Evolutionary conservation across 2,888 invertebrate species (phyloP).

Genomic region (Netelia fuscicornis): DNA sequence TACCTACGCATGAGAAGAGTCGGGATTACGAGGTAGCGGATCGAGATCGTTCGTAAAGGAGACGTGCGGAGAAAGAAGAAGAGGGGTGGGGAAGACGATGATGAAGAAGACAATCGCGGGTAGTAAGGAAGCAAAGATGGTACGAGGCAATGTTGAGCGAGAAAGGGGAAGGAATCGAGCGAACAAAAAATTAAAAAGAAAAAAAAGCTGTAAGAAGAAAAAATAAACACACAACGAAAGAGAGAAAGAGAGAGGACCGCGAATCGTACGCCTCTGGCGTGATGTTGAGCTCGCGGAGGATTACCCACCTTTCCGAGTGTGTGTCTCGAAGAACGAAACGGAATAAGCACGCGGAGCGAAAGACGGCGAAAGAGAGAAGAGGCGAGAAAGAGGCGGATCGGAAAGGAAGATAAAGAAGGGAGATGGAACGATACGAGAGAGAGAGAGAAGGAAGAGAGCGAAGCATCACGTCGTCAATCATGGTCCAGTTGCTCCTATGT

Average conservation of each 20-base stretch:
- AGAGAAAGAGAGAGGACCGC: constrained; percentile 63
- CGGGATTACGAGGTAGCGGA: constrained; percentile 48
- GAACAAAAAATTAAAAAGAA: constrained; percentile 39
- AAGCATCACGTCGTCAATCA: constrained; percentile 82
- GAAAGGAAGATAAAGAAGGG: constrained; percentile 66
- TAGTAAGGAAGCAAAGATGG: constrained; percentile 56
- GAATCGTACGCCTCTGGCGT: constrained; percentile 78
- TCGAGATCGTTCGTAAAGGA: constrained; percentile 69
- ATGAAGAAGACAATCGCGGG: constrained; percentile 63
- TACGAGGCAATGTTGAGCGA: constrained; percentile 47
- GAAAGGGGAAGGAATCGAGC: constrained; percentile 48
- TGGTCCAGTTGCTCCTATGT: constrained; percentile 82
- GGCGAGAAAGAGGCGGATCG: constrained; percentile 65
- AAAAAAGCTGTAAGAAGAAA: constrained; percentile 46
- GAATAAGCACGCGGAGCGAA: constrained; percentile 46
- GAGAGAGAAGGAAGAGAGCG: constrained; percentile 62
- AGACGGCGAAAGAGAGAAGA: constrained; percentile 34
- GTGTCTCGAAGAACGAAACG: constrained; percentile 2
- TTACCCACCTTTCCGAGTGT: constrained; percentile 77
- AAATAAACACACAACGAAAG: constrained; percentile 56
- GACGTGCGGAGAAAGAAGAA: constrained; percentile 36
- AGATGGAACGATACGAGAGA: constrained; percentile 49
- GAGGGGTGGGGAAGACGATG: constrained; percentile 44
- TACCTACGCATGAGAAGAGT: neutral
- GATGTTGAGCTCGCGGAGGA: constrained; percentile 79